Base-by-base conservation (phyloP, 2,797 vertebrate genomes). In the Lophotriccus pileatus region DNA sequence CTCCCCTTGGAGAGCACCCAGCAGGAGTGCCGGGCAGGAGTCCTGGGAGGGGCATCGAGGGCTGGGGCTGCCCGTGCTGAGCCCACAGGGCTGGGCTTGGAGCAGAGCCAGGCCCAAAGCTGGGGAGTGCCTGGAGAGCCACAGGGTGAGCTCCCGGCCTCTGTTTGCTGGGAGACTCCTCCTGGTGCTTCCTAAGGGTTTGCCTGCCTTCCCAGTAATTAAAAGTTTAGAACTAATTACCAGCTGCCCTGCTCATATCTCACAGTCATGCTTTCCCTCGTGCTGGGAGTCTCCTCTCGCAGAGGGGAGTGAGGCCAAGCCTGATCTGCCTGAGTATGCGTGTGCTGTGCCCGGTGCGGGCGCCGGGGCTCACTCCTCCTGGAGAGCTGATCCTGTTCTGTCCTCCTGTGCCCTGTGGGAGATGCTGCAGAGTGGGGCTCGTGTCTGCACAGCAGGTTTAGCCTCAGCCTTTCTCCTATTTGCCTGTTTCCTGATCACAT, bases 151-250 rank as follows among this genome's bases (percentile, higher is more conserved):
- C 53, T 74, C 81, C 56, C 43, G 16, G 76, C 21, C 68, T 17
- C 68, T 6, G 3, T 24, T 37, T 5, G 3, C 80, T 34, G 25
- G 50, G 55, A 85, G 18, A 24, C 49, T 32, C 5, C 4, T 86
- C 43, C 34, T 39, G 32, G 6, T 66, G 19, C 85, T 78, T 63
- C 44, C 75, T 28, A 2, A 58, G 91, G 84, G 64, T 37, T 85
- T 28, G 27, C 44, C 53, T 77, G 68, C 56, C 82, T 70, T 66
- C 46, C 49, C 63, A 10, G 79, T 87, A 83, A 93, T 90, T 70
- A 91, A 19, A 59, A 50, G 39, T 83, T 91, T 53, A 25, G 70
- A 59, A 62, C 39, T 89, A 74, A 85, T 85, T 89, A 77, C 46
- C 47, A 41, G 72, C 64, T 12, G 30, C 44, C 46, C 85, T 80